Percentiles rank a stretch among this genome's conserved stretches.
Conservation (phyloP, 2,797 vertebrate genomes). For the Spondyliosoma cantharus region DNA sequence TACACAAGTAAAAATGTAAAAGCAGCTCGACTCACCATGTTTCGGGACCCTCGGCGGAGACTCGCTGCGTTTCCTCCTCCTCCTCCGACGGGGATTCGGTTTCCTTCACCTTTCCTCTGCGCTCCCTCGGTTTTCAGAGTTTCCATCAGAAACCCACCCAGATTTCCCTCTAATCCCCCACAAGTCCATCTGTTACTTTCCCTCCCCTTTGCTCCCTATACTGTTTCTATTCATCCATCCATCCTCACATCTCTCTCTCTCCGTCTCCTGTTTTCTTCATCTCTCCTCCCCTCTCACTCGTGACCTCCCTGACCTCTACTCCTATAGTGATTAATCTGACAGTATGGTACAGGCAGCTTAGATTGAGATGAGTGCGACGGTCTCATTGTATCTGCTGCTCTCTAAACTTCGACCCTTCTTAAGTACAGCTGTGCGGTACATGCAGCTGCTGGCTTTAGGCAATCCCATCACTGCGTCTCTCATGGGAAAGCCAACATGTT, state of each 20-base stretch:
- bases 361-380: conserved; percentile 18
- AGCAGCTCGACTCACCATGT: conserved; percentile 38
- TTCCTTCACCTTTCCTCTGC: conserved; percentile 46
- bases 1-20: neutral
- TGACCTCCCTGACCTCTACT: conserved; percentile 44
- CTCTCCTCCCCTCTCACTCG: conserved; percentile 12
- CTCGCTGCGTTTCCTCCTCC: neutral
- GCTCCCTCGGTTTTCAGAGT: conserved; percentile 46
- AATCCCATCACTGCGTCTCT: conserved; percentile 10
- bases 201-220: conserved; percentile 53
- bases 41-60: neutral
- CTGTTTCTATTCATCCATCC: conserved; percentile 23
- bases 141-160: conserved; percentile 71
- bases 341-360: conserved; percentile 48
- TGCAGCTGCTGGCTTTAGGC: conserved; percentile 25
- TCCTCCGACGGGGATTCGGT: neutral
- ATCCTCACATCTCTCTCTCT: conserved; percentile 8
- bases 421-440: conserved; percentile 17
- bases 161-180: conserved; percentile 74
- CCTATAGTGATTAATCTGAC: conserved; percentile 57
- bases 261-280: conserved; percentile 30
- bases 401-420: conserved; percentile 47
- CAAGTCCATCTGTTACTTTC: conserved; percentile 77
- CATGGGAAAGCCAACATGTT: conserved; percentile 19
- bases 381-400: conserved; percentile 6